Conservation (phyloP, 2,888 invertebrate species). For the Rhagonycha fulva region DNA sequence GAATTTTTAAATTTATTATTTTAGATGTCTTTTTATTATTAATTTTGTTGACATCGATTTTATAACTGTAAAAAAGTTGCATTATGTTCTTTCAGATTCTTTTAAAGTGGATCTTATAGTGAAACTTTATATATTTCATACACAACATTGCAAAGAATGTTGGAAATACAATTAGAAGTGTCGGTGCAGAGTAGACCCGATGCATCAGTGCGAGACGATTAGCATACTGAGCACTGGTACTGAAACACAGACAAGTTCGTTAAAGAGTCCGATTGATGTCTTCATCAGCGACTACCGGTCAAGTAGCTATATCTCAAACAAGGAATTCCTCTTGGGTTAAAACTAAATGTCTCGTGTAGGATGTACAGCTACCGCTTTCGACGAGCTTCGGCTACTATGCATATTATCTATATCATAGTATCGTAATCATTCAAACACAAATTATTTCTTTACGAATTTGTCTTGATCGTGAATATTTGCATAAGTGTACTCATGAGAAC, state of each 20-base stretch:
- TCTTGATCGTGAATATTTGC: constrained; percentile 1
- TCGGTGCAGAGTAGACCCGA: constrained; percentile 26
- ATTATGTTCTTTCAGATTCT: no score
- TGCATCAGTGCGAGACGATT: constrained; percentile 36
- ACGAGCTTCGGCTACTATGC: constrained; percentile 42
- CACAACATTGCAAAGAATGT: constrained; percentile 23
- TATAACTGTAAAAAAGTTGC: background rate
- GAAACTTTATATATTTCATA: constrained; percentile 1
- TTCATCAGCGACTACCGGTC: constrained; percentile 48
- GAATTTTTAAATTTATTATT: no score
- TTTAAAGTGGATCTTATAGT: background rate
- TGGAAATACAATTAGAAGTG: constrained; percentile 34
- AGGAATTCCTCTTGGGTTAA: constrained; percentile 44
- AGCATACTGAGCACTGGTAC: constrained; percentile 41
- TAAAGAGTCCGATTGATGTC: constrained; percentile 46
- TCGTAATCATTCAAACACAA: constrained; percentile 29
- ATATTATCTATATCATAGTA: constrained; percentile 37
- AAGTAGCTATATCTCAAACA: constrained; percentile 50
- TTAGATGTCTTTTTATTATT: no score
- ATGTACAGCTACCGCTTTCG: constrained; percentile 39
- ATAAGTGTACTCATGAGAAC: background rate
- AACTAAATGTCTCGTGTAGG: constrained; percentile 41
- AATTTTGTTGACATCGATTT: background rate
- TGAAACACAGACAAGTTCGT: constrained; percentile 37
- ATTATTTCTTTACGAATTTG: constrained; percentile 24